Evolutionary conservation across 1,140 invertebrate species (phyloP), one percentile per base, ranked within the genome.

Genomic region (Nylanderia fulva): DNA sequence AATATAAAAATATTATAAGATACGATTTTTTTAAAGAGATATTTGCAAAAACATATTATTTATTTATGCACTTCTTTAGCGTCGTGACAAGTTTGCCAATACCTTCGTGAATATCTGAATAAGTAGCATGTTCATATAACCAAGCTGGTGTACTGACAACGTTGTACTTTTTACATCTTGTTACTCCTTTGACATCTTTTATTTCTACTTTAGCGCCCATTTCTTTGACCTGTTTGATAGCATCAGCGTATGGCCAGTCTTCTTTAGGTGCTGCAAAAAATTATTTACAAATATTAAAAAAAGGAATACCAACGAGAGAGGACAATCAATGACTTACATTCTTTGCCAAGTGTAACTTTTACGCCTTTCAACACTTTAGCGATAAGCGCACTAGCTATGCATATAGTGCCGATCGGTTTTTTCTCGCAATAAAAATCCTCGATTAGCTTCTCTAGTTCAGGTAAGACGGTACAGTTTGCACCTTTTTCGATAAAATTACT

Each of bases 141-240:
- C 95, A 96, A 0, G 96, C 96, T 9, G 96, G 96, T 5, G 96
- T 96, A 15, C 95, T 96, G 11, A 96, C 95, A 39, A 96, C 92
- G 45, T 95, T 94, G 88, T 96, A 95, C 9, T 95, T 93, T 2
- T 91, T 89, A 90, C 96, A 96, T 39, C 94, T 90, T 29, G 95
- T 93, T 15, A 95, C 91, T 75, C 95, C 96, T 77, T 95, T 93
- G 0, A 94, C 94, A 85, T 90, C 90, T 85, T 94, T 93, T 86
- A 94, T 93, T 76, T 95, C 95, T 18, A 95, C 58, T 48, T 95
- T 94, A 18, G 96, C 95, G 1, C 96, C 96, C 93, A 96, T 95
- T 4, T 93, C 74, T 69, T 94, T 91, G 8, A 95, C 95, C 61
- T 94, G 94, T n/a, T 93, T 92, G 69, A 96, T 95, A 42, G 95